Evolutionary conservation across 92 coral and sea anemone genomes (phyloP).

Genomic region (Meandrina meandrites): DNA sequence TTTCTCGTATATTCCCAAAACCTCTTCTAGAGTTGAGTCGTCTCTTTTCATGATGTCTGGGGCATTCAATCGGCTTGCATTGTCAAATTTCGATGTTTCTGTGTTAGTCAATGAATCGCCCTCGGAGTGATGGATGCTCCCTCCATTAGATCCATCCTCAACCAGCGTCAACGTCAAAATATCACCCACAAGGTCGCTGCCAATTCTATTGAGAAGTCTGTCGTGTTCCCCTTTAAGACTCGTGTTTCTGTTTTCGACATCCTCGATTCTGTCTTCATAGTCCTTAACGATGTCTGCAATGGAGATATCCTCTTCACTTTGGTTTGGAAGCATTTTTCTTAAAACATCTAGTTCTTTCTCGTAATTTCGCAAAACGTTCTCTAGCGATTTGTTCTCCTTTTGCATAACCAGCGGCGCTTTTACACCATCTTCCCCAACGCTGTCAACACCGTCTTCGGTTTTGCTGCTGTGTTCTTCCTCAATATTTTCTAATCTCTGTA

Average conservation of each 20-base stretch:
- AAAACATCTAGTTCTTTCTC: constrained; percentile 51
- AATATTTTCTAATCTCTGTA: constrained; percentile 31
- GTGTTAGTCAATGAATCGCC: neutral
- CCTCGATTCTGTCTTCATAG: constrained; percentile 31
- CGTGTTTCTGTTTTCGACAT: constrained; percentile 35
- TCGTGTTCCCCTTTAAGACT: constrained; percentile 18
- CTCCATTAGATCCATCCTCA: neutral
- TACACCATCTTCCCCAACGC: neutral
- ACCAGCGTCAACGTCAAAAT: neutral
- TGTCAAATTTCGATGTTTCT: neutral
- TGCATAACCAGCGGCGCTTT: constrained; percentile 24
- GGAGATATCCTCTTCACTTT: neutral
- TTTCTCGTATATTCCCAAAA: constrained; percentile 52
- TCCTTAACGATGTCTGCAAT: constrained; percentile 4
- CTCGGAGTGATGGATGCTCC: neutral
- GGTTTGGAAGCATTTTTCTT: constrained; percentile 13
- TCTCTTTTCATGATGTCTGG: constrained; percentile 48
- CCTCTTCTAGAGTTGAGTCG: constrained; percentile 55
- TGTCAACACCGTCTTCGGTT: neutral
- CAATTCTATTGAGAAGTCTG: constrained; percentile 34
- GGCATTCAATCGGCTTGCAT: constrained; percentile 12
- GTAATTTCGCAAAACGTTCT: constrained; percentile 47
- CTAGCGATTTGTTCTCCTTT: constrained; percentile 51
- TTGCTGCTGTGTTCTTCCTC: neutral
- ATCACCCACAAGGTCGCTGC: constrained; percentile 17